These are phyloP conservation scores for Stichopus chloronotus DNA, from an alignment of 35 echinoderm and acorn worm species.

Conservation along the genomic window DNA sequence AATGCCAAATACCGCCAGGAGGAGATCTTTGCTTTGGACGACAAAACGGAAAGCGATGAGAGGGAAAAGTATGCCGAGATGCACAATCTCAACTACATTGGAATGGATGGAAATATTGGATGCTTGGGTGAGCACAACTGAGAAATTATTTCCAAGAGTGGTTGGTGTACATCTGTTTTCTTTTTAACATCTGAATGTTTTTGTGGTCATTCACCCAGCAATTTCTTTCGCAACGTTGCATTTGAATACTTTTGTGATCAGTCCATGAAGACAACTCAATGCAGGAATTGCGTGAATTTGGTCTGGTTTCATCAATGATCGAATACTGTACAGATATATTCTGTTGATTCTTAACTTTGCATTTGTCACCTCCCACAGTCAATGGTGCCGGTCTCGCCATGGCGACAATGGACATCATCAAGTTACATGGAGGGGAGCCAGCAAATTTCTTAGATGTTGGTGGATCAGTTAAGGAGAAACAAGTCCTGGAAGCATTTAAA, in stretches of 20 bases:
- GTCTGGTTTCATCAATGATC: no score
- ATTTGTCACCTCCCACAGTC: constrained; percentile 43
- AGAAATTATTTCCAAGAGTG: not conserved
- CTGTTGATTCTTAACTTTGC: no score
- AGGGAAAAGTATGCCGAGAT: constrained; percentile 78
- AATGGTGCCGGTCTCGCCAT: constrained; percentile 98
- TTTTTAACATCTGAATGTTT: not conserved
- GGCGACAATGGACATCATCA: constrained; percentile 99
- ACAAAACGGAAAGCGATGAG: constrained; percentile 77
- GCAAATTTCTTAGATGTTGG: constrained; percentile 96
- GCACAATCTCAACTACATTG: constrained; percentile 94
- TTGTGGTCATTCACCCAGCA: not conserved
- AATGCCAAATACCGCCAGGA: constrained; percentile 95
- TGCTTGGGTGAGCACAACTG: constrained; percentile 82
- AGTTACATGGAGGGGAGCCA: constrained; percentile 89
- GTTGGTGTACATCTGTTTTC: not conserved
- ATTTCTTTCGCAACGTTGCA: no score
- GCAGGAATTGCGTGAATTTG: no score
- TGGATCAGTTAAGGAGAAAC: constrained; percentile 83
- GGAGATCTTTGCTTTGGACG: constrained; percentile 92
- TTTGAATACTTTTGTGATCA: no score
- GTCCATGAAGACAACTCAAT: no score
- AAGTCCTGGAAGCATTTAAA: constrained; percentile 94
- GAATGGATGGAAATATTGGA: constrained; percentile 99
- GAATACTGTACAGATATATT: no score